Base-by-base conservation (phyloP, 2,797 vertebrate species). In the Phataginus tetradactyla region DNA sequence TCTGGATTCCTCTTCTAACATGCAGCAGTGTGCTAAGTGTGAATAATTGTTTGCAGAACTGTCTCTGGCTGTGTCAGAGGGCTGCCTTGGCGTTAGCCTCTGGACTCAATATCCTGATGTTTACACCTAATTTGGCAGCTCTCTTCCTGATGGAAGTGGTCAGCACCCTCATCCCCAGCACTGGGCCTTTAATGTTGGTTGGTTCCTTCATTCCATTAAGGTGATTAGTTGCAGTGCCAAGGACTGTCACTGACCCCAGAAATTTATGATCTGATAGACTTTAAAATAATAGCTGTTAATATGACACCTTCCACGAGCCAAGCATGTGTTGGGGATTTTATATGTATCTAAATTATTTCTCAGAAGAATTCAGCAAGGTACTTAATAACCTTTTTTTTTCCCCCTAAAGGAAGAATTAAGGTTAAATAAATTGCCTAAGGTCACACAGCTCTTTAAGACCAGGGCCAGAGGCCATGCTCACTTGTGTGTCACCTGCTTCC, bases 291-390 rank as follows among this genome's bases (percentile, higher is more conserved):
- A 51, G 32, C 15, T 79, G 45, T 45, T 45, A 45, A 21, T 69
- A 6, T 53, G 51, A 12, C 55, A 87, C 25, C 13, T 64, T 34
- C 3, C 5, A 29, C 1, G 15, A 88, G 32, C n/a, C 42, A 61
- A n/a, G 49, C 7, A 14, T 32, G 21, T 49, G 23, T 21, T 77
- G 53, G 15, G 4, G 53, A 63, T 64, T 92, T 94, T 57, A 27
- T 83, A 34, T 86, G 23, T 96, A 45, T 92, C 37, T 86, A 45
- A 92, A 45, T 55, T 72, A 64, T 75, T 71, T 90, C 34, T 77
- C 53, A 57, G 14, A 64, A 71, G 87, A 63, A 91, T 75, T 91
- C 39, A 83, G 21, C n/a, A 64, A 90, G 32, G 15, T 85, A 66
- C 49, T 74, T 79, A 32, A 72, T 45, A 74, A 23, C 15, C 8